phyloP scores from a whole-genome alignment of 1,140 invertebrate genomes.

The Euura saliciscinereae region DNA sequence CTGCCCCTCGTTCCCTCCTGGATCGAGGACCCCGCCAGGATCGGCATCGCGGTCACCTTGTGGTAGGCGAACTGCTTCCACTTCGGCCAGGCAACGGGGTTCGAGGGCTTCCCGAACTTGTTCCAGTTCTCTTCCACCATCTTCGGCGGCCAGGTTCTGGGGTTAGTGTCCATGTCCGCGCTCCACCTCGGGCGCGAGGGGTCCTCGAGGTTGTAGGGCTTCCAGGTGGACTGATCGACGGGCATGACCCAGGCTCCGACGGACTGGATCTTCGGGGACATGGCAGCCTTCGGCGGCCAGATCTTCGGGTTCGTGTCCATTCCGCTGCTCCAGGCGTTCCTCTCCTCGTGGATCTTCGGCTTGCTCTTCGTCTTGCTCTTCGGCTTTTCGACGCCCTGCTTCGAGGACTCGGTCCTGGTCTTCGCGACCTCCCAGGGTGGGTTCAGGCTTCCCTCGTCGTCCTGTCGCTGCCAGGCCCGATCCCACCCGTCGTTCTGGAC shows the following conservation, averaged over 20 bases:
- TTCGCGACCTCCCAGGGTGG: conserved; percentile 8
- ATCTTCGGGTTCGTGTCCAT: too few relatives aligned
- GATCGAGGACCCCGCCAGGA: conserved; percentile 36
- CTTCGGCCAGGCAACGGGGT: conserved; percentile 43
- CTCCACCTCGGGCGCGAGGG: not conserved
- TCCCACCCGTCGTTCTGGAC: conserved; percentile 18
- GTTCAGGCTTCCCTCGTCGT: not conserved
- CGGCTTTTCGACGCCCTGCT: conserved; percentile 35
- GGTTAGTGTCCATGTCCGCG: conserved; percentile 15
- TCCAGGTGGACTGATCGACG: conserved; percentile 34
- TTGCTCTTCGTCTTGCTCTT: conserved; percentile 52
- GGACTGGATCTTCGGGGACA: conserved; percentile 32
- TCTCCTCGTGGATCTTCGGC: conserved; percentile 37
- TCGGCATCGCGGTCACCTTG: conserved; percentile 43
- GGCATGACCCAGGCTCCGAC: conserved; percentile 37
- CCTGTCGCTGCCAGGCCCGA: not conserved
- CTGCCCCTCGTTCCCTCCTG: conserved; percentile 35
- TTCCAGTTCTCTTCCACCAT: conserved; percentile 39
- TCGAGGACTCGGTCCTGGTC: not conserved
- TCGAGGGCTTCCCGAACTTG: conserved; percentile 29
- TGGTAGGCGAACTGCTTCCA: conserved; percentile 55
- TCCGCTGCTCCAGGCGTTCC: too few relatives aligned
- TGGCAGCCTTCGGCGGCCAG: not conserved
- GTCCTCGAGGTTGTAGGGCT: conserved; percentile 24
- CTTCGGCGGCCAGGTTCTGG: conserved; percentile 37